Conservation (phyloP, 2,888 invertebrate genomes). For the Rhopalosiphum nymphaeae region DNA sequence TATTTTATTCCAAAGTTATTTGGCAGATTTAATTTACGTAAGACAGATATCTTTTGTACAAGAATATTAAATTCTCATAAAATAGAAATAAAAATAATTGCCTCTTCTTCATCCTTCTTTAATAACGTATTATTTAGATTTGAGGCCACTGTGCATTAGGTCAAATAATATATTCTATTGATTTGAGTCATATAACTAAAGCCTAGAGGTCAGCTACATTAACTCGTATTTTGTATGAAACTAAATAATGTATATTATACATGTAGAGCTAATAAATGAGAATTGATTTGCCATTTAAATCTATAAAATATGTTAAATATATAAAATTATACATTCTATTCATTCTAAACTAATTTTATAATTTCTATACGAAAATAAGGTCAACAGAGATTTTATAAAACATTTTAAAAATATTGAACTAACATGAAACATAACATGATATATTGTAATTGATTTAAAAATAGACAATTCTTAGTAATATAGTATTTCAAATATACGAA, state of each 20-base stretch:
- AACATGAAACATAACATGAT: no score
- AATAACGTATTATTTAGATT: background rate
- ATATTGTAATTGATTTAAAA: background rate
- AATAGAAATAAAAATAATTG: background rate
- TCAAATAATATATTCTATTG: background rate
- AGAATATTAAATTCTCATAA: background rate
- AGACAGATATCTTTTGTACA: background rate
- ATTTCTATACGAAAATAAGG: background rate
- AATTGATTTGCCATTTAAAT: background rate
- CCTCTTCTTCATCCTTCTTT: background rate
- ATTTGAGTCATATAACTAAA: background rate
- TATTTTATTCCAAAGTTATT: background rate
- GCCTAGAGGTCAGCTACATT: background rate
- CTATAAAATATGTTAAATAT: background rate
- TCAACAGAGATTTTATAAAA: background rate
- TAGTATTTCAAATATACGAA: background rate
- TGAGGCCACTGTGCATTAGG: background rate
- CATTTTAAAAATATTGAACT: background rate
- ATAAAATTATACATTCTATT: background rate
- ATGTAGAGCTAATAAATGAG: background rate
- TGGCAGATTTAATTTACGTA: background rate
- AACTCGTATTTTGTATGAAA: background rate
- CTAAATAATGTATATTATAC: background rate
- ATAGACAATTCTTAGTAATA: background rate
- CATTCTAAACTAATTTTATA: background rate